These are phyloP conservation scores for Catharus bicknelli DNA, from an alignment of 2,113 vertebrate genomes.

Conservation along the genomic window DNA sequence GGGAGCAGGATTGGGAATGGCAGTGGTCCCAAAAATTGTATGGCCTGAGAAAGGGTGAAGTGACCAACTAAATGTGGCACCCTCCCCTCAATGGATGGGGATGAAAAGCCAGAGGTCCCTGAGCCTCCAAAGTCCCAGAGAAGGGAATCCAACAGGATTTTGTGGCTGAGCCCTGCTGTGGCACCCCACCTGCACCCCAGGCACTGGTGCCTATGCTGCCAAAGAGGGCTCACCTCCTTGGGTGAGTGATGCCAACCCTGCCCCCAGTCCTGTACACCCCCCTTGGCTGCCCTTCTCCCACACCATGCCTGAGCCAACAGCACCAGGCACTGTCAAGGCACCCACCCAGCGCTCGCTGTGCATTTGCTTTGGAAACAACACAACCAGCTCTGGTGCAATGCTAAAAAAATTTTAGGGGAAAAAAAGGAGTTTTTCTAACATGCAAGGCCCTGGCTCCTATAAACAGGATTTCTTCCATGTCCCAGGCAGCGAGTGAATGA, in stretches of 20 bases:
- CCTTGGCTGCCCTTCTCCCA: background rate
- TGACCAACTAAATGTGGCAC: background rate
- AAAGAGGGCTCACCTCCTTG: rapidly evolving
- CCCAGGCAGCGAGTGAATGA: conserved; percentile 43
- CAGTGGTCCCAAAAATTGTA: rapidly evolving
- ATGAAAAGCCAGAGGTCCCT: background rate
- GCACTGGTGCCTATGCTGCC: rapidly evolving
- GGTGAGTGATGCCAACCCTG: rapidly evolving
- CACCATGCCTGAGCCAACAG: background rate
- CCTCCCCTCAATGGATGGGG: background rate
- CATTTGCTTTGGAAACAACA: background rate
- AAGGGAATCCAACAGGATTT: background rate
- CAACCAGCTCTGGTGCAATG: background rate
- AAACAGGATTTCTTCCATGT: conserved; percentile 16
- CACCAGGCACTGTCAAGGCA: background rate
- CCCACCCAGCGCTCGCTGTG: rapidly evolving
- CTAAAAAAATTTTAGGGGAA: background rate
- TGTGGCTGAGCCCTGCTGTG: background rate
- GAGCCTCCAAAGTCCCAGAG: rapidly evolving
- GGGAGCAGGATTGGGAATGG: background rate
- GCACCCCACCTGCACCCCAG: background rate
- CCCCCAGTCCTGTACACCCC: rapidly evolving
- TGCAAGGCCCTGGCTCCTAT: conserved; percentile 2
- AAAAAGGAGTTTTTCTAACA: background rate
- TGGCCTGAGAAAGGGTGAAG: background rate